Evolutionary conservation across 92 coral and sea anemone species (phyloP).

Genomic region (Muricea muricata): DNA sequence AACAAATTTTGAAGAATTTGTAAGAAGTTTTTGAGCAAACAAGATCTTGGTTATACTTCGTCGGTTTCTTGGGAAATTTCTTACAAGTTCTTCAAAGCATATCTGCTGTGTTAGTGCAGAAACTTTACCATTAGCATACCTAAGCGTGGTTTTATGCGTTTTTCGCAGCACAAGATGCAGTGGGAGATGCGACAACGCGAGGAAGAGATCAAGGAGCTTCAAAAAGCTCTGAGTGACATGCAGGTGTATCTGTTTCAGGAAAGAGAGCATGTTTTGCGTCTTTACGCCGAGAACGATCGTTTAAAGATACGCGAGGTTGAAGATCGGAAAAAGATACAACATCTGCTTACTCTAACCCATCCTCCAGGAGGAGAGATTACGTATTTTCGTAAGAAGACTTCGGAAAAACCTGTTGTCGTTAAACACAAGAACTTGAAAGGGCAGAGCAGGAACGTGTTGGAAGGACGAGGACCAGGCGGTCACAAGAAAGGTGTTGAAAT

Average conservation of each 20-base stretch:
- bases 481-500: constrained; percentile 79
- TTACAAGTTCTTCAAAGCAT: too few species aligned
- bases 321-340: constrained; percentile 96
- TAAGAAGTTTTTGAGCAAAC: too few species aligned
- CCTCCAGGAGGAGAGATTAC: constrained; percentile 91
- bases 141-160: too few species aligned
- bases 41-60: too few species aligned
- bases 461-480: constrained; percentile 98
- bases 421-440: constrained; percentile 64
- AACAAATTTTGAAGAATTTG: too few species aligned
- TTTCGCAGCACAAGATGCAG: constrained; percentile 88
- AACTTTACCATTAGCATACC: too few species aligned
- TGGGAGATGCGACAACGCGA: constrained; percentile 98
- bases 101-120: too few species aligned
- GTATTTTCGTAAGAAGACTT: constrained; percentile 94
- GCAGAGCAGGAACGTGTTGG: constrained; percentile 31
- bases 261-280: constrained; percentile 91
- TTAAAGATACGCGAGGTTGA: constrained; percentile 92
- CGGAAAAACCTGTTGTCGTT: constrained; percentile 83
- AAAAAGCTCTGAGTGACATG: constrained; percentile 99
- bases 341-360: constrained; percentile 76
- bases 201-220: constrained; percentile 97
- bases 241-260: constrained; percentile 98
- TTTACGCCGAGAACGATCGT: constrained; percentile 98
- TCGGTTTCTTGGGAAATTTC: too few species aligned